Percentiles rank a stretch among this genome's conserved stretches.
These are phyloP conservation scores for Phalloptychus januarius DNA, from an alignment of 2,797 vertebrate genomes.

Conservation along the genomic window DNA sequence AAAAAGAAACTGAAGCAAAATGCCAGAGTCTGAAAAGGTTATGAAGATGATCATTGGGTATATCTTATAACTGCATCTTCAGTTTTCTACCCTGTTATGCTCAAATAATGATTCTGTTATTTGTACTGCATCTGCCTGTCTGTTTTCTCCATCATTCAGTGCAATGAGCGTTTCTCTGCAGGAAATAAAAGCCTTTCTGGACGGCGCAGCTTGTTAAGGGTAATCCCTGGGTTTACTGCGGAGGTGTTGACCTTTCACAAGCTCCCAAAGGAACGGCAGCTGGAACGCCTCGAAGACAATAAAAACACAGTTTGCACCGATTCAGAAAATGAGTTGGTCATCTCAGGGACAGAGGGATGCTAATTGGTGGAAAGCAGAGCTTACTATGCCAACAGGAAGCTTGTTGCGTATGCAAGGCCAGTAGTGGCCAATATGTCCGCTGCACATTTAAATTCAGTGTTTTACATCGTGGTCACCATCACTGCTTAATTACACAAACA, in stretches of 20 bases:
- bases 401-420: slow-evolving; percentile 25
- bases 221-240: slow-evolving; percentile 7
- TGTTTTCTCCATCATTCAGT: background rate
- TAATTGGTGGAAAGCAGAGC: slow-evolving; percentile 48
- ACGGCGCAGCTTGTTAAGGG: background rate
- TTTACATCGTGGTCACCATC: slow-evolving; percentile 55
- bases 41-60: background rate
- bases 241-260: slow-evolving; percentile 37
- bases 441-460: slow-evolving; percentile 51
- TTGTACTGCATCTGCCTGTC: background rate
- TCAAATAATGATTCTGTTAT: background rate
- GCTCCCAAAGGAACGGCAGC: slow-evolving; percentile 23
- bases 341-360: slow-evolving; percentile 31
- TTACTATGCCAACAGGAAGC: slow-evolving; percentile 16
- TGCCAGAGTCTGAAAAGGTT: background rate
- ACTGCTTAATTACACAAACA: slow-evolving; percentile 60
- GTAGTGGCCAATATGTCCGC: slow-evolving; percentile 23
- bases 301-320: slow-evolving; percentile 28
- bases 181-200: background rate
- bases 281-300: slow-evolving; percentile 12
- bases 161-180: background rate
- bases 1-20: background rate
- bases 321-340: slow-evolving; percentile 28
- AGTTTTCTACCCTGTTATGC: background rate
- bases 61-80: background rate